Percentiles rank a stretch among this genome's conserved stretches.
phyloP scores from a whole-genome alignment of 2,888 invertebrate genomes.

The Lampropteryx suffumata region DNA sequence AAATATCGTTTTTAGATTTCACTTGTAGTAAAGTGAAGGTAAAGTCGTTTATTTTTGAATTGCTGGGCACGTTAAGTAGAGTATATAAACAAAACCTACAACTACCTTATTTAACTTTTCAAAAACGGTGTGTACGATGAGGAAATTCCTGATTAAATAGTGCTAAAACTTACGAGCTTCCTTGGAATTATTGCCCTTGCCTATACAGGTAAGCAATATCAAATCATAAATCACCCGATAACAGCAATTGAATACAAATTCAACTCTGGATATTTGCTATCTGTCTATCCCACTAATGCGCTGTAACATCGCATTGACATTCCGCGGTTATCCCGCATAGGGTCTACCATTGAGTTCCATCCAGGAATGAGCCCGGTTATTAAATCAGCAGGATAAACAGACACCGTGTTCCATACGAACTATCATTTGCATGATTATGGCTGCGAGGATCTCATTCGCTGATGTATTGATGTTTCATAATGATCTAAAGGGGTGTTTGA shows the following conservation, averaged over 20 bases:
- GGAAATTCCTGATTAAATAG: too few species aligned
- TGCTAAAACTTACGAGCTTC: too few species aligned
- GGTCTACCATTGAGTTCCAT: conserved; percentile 43
- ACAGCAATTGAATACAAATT: conserved; percentile 27
- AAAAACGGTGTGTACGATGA: too few species aligned
- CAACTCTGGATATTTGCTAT: conserved; percentile 60
- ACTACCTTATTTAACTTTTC: too few species aligned
- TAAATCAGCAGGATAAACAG: conserved; percentile 76
- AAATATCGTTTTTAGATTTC: too few species aligned
- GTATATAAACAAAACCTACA: too few species aligned
- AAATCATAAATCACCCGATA: too few species aligned
- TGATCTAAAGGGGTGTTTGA: conserved; percentile 12
- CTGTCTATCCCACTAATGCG: conserved; percentile 72
- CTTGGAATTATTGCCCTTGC: too few species aligned
- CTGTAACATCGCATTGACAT: conserved; percentile 68
- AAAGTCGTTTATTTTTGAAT: too few species aligned
- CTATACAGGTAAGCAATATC: too few species aligned
- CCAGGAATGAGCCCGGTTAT: conserved; percentile 71
- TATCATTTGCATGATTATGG: conserved; percentile 46
- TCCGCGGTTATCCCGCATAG: conserved; percentile 40
- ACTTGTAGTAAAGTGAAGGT: too few species aligned
- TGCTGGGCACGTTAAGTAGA: too few species aligned
- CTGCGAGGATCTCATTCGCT: conserved; percentile 19
- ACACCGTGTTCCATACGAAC: conserved; percentile 55
- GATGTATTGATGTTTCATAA: conserved; percentile 22